Percentiles rank a stretch among this genome's conserved stretches.
Conservation (phyloP, 2,113 vertebrate genomes). For the Philantomba maxwellii region DNA sequence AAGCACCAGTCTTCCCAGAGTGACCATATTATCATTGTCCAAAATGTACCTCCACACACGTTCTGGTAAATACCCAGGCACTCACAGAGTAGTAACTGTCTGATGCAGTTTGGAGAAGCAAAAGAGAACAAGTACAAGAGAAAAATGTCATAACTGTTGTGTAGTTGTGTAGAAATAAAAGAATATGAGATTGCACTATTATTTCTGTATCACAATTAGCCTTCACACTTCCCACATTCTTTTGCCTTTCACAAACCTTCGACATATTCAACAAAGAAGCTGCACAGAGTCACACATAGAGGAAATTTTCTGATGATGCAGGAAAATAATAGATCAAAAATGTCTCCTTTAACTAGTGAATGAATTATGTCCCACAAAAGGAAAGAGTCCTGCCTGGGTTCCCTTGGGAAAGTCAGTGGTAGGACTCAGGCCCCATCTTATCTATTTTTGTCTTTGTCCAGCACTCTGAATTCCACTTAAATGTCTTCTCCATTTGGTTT, state of each 20-base stretch:
- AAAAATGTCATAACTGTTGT: background rate
- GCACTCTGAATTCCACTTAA: background rate
- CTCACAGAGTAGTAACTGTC: background rate
- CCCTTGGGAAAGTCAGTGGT: background rate
- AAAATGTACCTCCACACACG: accelerated
- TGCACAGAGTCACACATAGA: background rate
- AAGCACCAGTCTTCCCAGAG: background rate
- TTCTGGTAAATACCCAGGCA: background rate
- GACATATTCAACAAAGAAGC: background rate
- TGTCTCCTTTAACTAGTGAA: background rate
- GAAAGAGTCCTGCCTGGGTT: background rate
- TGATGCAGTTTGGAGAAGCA: background rate
- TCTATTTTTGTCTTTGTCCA: background rate
- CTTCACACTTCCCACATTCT: background rate
- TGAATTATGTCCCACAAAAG: background rate
- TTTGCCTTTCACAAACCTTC: background rate
- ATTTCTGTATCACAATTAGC: background rate
- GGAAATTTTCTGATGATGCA: background rate
- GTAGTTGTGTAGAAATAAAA: background rate
- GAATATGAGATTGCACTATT: background rate
- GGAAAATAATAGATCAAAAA: background rate
- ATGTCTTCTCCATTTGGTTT: background rate
- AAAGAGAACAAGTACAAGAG: background rate
- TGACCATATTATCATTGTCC: background rate
- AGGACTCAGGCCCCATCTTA: too few species aligned